Evolutionary conservation across 2,888 invertebrate genomes (phyloP), one percentile per base, ranked within the genome.

Genomic region (Melanargia galathea): DNA sequence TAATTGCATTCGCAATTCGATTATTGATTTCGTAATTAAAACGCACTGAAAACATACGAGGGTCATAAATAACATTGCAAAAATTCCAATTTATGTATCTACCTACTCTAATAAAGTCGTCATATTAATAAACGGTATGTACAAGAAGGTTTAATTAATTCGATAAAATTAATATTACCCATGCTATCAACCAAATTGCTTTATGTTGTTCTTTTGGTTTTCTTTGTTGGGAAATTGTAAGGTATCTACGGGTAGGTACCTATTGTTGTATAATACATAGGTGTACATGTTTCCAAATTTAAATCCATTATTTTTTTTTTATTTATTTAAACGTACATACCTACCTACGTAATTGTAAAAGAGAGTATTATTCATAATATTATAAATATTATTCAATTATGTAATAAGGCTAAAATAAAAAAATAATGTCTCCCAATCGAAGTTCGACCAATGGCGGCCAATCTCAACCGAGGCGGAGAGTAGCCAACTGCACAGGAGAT

Each of bases 1-100:
- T 85, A 82, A 79, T 76, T 66, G 61, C 60, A 75, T 76, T 70
- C 72, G 78, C 83, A 83, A 83, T 88, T 87, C 86, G 86, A 89
- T 89, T 88, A 89, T 89, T 89, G 87, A 88, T 88, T 88, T 85
- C 81, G 84, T 87, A 90, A 90, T 90, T 88, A 89, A 89, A 90
- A 83, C 82, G 80, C 82, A 74, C 77, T 73, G 58, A 43, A 58
- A 61, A 58, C 38, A 48, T 63, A 60, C 46, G 60, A 18, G 63
- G 11, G 24, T 18, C 10, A 40, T 59, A 59, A 59, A 59, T 59
- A 51, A 51, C 40, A 7, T 45, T 1, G 38, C 16, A 35, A 59
- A 59, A 59, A 59, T 22, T 48, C 18, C 58, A 38, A 35, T 48
- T 58, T 38, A 52, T 52, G 52, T 20, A 35, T 48, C 48, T 38